Evolutionary conservation across 1,140 invertebrate species (phyloP).

Genomic region (Magallana ariakensis): DNA sequence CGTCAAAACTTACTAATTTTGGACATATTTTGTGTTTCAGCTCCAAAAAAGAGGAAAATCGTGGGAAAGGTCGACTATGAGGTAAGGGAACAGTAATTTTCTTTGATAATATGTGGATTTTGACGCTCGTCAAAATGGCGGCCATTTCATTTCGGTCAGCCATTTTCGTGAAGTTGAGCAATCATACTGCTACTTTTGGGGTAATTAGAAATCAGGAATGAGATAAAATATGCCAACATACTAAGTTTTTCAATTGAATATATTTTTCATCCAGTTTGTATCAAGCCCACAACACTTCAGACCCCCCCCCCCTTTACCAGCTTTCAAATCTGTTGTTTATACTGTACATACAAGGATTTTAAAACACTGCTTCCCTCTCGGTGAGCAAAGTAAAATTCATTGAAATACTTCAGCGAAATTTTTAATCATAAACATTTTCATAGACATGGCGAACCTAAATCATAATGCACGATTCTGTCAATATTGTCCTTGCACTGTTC

Average conservation of each 20-base stretch:
- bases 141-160: conserved; percentile 13
- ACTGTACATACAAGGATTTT: no score
- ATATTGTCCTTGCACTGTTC: no score
- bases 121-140: conserved; percentile 40
- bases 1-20: neutral
- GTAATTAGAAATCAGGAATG: no score
- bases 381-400: no score
- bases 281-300: no score
- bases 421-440: no score
- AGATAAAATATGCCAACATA: no score
- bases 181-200: neutral
- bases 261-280: neutral
- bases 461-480: no score
- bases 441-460: no score
- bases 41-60: conserved; percentile 59
- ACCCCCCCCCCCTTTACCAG: neutral
- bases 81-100: conserved; percentile 48
- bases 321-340: neutral
- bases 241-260: no score
- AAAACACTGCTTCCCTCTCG: no score
- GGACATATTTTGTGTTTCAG: conserved; percentile 52
- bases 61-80: conserved; percentile 59
- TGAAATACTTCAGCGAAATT: no score
- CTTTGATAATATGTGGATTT: neutral
- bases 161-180: conserved; percentile 48